Evolutionary conservation across 2,113 vertebrate genomes (phyloP).

Genomic region (Salvelinus fontinalis): DNA sequence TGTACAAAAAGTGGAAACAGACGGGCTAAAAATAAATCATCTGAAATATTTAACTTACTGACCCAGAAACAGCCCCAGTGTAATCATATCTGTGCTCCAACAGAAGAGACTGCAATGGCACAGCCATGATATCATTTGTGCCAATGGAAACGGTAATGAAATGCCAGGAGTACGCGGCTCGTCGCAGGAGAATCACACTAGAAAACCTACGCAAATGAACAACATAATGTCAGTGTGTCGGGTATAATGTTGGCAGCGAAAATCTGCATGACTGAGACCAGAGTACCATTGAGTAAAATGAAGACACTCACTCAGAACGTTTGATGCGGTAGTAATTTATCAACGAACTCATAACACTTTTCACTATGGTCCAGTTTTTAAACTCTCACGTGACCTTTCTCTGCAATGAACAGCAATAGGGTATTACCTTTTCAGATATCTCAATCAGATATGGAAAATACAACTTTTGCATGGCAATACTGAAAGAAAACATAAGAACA

Average conservation of each 20-base stretch:
- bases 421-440: no score
- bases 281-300: no score
- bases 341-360: no score
- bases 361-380: no score
- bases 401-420: no score
- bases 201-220: background rate
- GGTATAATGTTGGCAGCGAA: background rate
- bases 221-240: background rate
- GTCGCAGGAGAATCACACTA: background rate
- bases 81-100: slow-evolving; percentile 69
- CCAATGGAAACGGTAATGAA: slow-evolving; percentile 42
- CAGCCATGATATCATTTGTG: slow-evolving; percentile 69
- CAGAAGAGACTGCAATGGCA: slow-evolving; percentile 44
- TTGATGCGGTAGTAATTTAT: no score
- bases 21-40: slow-evolving; percentile 77
- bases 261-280: background rate
- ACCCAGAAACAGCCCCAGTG: slow-evolving; percentile 75
- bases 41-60: slow-evolving; percentile 82
- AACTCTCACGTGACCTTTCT: no score
- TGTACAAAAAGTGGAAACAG: slow-evolving; percentile 72
- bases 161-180: slow-evolving; percentile 20
- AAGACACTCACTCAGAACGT: no score
- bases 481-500: no score
- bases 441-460: no score
- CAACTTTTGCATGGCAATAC: no score